Conservation (phyloP, 2,113 vertebrate genomes). For the Leucopternis melanops region DNA sequence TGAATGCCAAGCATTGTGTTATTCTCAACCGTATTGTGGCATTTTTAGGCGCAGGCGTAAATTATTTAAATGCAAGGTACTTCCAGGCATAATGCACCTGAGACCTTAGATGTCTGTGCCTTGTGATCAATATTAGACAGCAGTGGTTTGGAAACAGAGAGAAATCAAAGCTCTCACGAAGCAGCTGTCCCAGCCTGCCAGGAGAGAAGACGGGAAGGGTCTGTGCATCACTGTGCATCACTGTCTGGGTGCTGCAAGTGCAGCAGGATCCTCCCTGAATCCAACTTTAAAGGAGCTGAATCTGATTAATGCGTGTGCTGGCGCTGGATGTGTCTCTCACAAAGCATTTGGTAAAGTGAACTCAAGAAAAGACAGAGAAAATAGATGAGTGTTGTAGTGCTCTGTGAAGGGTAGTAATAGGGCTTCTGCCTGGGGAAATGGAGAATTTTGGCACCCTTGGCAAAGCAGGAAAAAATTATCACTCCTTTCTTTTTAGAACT, state of each 20-base stretch:
- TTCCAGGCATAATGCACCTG: background rate
- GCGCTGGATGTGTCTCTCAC: background rate
- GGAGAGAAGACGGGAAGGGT: background rate
- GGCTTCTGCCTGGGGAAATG: background rate
- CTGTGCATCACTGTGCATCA: background rate
- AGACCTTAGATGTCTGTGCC: background rate
- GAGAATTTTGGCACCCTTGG: background rate
- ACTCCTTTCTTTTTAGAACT: background rate
- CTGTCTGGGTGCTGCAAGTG: background rate
- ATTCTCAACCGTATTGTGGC: background rate
- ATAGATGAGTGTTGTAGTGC: background rate
- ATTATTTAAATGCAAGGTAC: background rate
- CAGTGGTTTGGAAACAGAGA: background rate
- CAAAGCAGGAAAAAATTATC: background rate
- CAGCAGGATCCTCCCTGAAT: background rate
- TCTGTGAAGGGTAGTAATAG: background rate
- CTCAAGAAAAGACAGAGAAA: background rate
- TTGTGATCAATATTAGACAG: background rate
- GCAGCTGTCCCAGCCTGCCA: background rate
- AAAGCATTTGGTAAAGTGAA: rapidly evolving
- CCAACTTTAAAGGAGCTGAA: background rate
- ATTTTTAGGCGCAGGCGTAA: background rate
- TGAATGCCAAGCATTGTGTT: rapidly evolving
- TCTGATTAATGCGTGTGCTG: background rate
- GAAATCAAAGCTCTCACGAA: background rate